Evolutionary conservation across 2,888 invertebrate species (phyloP), one percentile per base, ranked within the genome.

Genomic region (Drosophila setosimentum): DNA sequence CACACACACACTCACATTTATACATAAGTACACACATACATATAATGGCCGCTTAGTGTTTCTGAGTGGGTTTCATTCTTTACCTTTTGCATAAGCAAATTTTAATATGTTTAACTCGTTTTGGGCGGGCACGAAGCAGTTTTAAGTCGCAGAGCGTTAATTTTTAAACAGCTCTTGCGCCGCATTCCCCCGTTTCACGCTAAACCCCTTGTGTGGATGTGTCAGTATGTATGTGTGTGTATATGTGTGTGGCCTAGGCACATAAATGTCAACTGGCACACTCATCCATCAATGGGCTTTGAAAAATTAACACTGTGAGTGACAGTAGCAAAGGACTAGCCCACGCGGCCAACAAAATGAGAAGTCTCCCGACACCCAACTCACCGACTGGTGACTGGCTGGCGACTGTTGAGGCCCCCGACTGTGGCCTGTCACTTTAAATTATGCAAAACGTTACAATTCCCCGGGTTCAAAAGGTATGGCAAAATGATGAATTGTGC

Each of bases 91-190:
- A 88, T 86, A 88, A 76, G 89, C 90, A 86, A 84, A 90, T 90
- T 85, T 87, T 90, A 86, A 90, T 90, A 86, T 89, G 89, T 90
- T 90, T 90, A 90, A 86, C 89, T 90, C 91, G 82, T 84, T 89
- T 76, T 40, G 88, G 48, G 27, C 48, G 29, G 59, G 45, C 53
- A 66, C 68, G 68, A 60, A 29, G 45, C 58, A 82, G 33, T 63
- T 78, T 32, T 65, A 54, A 68, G 61, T 57, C 69, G 75, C 75
- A 82, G 50, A 76, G 73, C 82, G 85, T 90, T 89, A 81, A 86
- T 86, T 86, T 90, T 90, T 86, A 78, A 86, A 76, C 67, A 90
- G 73, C 65, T 62, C 8, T 18, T 21, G 18, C 18, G 10, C 27
- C 10, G 10, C 37, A 21, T 8, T n/a, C 8, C 27, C 4, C 27